Evolutionary conservation across 1,140 invertebrate species (phyloP).

Genomic region (Platorchestia sp.): DNA sequence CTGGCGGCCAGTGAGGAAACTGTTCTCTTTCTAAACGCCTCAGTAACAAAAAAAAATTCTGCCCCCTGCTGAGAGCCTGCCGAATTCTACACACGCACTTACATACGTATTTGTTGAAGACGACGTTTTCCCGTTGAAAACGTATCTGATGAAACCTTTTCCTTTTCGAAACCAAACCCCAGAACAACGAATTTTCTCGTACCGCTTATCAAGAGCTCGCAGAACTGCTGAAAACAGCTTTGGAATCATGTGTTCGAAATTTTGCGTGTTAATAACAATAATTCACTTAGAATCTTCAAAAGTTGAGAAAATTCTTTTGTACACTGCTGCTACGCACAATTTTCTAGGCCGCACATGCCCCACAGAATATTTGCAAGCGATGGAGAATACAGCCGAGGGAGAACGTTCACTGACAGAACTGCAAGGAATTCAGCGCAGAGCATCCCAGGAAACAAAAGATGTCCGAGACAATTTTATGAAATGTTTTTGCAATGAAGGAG

Average conservation of each 20-base stretch:
- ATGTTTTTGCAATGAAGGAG: no score
- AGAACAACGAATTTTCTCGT: constrained; percentile 8
- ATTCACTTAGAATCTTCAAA: not conserved
- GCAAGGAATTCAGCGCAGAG: no score
- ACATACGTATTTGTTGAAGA: constrained; percentile 44
- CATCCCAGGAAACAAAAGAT: no score
- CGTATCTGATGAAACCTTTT: constrained; percentile 39
- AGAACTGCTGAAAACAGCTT: constrained; percentile 32
- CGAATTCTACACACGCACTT: not conserved
- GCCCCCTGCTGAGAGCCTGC: not conserved
- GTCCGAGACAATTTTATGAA: no score
- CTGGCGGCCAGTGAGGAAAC: not conserved
- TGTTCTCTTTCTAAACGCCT: not conserved
- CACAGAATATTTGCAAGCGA: no score
- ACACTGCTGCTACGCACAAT: no score
- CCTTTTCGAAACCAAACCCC: not conserved
- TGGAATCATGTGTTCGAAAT: constrained; percentile 34
- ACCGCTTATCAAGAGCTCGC: constrained; percentile 19
- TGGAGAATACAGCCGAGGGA: no score
- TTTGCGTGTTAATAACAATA: not conserved
- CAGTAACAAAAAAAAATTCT: not conserved
- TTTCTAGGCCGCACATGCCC: no score
- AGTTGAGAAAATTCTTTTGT: no score
- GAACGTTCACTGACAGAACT: no score
- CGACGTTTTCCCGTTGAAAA: constrained; percentile 41